A percentile compares a stretch with the other conserved stretches of the same genome.
phyloP scores from a whole-genome alignment of 2,888 invertebrate genomes.

The Trissoscelio sp. region DNA sequence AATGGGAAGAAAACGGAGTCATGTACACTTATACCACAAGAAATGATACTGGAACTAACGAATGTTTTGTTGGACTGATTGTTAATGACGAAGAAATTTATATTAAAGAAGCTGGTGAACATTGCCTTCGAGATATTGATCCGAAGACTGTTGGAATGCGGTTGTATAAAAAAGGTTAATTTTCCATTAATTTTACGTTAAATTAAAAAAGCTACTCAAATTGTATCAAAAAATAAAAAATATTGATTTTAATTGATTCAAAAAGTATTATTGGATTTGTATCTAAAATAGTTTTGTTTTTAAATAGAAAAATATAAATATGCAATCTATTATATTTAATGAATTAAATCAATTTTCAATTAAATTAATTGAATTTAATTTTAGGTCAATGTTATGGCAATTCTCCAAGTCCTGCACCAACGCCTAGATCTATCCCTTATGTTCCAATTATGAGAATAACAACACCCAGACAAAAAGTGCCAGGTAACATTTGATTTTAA shows the following conservation, averaged over 20 bases:
- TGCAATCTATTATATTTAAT: no score
- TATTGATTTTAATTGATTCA: no score
- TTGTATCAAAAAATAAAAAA: no score
- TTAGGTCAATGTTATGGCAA: slow-evolving; percentile 82
- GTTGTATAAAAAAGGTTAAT: slow-evolving; percentile 84
- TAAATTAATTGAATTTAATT: slow-evolving; percentile 2
- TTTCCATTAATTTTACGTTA: not conserved
- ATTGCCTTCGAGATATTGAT: slow-evolving; percentile 86
- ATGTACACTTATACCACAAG: slow-evolving; percentile 88
- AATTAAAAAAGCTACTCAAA: not conserved
- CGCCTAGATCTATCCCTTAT: slow-evolving; percentile 71
- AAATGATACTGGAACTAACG: slow-evolving; percentile 86
- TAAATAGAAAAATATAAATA: no score
- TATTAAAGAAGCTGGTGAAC: slow-evolving; percentile 88
- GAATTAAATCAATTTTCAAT: no score
- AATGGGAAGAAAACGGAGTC: slow-evolving; percentile 80
- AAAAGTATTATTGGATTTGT: no score
- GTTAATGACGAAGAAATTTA: slow-evolving; percentile 86
- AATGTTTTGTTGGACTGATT: slow-evolving; percentile 87
- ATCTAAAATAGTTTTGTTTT: no score
- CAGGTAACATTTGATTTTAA: slow-evolving; percentile 24
- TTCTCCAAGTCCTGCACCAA: slow-evolving; percentile 82
- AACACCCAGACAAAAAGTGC: slow-evolving; percentile 46
- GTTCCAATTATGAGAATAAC: slow-evolving; percentile 50
- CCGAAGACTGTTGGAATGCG: slow-evolving; percentile 87